Base-by-base conservation (phyloP, 2,888 invertebrate species). In the Drosophila atroscutellata region DNA sequence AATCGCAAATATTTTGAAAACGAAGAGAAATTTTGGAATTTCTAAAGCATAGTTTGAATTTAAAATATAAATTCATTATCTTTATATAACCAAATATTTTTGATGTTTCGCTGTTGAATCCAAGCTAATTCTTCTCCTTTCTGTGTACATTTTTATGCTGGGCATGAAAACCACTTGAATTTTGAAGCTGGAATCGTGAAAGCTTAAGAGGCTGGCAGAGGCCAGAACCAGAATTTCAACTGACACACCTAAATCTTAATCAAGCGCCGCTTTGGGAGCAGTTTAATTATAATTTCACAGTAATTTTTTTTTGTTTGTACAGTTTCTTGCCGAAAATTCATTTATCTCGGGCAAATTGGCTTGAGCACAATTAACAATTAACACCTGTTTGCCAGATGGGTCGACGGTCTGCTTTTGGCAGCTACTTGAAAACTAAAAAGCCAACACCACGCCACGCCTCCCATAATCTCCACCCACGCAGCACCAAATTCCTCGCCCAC, bases 361-460 rank as follows among this genome's bases (percentile, higher is more conserved):
- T 85, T 73, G 80, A 85, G 89, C 89, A 85, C 86, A 86, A 90
- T 86, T 90, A 90, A 87, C 86, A 86, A 86, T 86, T 86, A 86
- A 86, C 86, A 90, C 86, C 86, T 86, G 86, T 85, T 90, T 74
- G 86, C 71, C 71, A 62, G 72, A 69, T 32, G 37, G 57, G 36
- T 39, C 26, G 72, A 59, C 49, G 54, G 26, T 55, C 67, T 90
- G 86, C 56, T 67, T 71, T 73, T 89, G 91, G 86, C 88, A 86
- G 85, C 72, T 75, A 89, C 90, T 89, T 73, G 63, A 90, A 78
- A 89, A 84, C 88, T 83, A 86, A 90, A 68, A 78, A 63, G 60
- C 57, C 37, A 30, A 20, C 68, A 61, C 32, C 61, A 13, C 36
- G 32, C n/a, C 20, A 24, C 8, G 20, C n/a, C 7, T 18, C n/a